Conservation (phyloP, 2,888 invertebrate genomes). For the Lycia hirtaria region DNA sequence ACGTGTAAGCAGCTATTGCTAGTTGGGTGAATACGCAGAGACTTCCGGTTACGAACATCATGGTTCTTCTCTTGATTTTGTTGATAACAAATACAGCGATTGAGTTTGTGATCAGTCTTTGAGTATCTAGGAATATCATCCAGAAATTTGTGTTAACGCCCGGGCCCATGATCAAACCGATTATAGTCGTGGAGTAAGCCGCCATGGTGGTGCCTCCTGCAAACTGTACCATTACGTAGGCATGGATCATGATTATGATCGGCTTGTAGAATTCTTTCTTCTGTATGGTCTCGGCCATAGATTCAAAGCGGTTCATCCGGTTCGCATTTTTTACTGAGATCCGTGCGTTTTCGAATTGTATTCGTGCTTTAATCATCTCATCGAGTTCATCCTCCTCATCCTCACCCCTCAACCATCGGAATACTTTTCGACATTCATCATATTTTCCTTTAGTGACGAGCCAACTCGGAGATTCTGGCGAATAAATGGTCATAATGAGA, state of each 20-base stretch:
- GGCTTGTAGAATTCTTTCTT: slow-evolving; percentile 84
- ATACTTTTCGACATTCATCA: slow-evolving; percentile 80
- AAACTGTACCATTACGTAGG: slow-evolving; percentile 87
- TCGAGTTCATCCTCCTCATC: slow-evolving; percentile 68
- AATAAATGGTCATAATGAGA: slow-evolving; percentile 63
- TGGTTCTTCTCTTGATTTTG: slow-evolving; percentile 83
- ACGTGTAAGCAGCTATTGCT: slow-evolving; percentile 74
- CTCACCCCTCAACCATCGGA: slow-evolving; percentile 84
- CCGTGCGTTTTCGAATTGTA: slow-evolving; percentile 53
- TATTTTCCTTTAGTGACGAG: slow-evolving; percentile 79
- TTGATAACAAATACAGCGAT: slow-evolving; percentile 86
- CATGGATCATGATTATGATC: slow-evolving; percentile 83
- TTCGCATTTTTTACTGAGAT: slow-evolving; percentile 40
- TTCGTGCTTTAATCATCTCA: slow-evolving; percentile 61
- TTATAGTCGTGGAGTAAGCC: slow-evolving; percentile 87
- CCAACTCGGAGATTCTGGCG: slow-evolving; percentile 88
- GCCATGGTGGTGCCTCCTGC: slow-evolving; percentile 88
- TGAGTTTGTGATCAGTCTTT: slow-evolving; percentile 85
- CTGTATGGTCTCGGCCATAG: slow-evolving; percentile 48
- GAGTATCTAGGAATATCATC: slow-evolving; percentile 87
- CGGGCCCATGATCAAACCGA: slow-evolving; percentile 83
- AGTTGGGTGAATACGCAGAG: slow-evolving; percentile 85
- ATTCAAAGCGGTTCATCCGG: slow-evolving; percentile 40
- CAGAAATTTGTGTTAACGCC: slow-evolving; percentile 86
- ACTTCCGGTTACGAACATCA: slow-evolving; percentile 85